Percentiles rank a stretch among this genome's conserved stretches.
These are phyloP conservation scores for Heptranchias perlo DNA, from an alignment of 2,113 vertebrate genomes.

Conservation along the genomic window DNA sequence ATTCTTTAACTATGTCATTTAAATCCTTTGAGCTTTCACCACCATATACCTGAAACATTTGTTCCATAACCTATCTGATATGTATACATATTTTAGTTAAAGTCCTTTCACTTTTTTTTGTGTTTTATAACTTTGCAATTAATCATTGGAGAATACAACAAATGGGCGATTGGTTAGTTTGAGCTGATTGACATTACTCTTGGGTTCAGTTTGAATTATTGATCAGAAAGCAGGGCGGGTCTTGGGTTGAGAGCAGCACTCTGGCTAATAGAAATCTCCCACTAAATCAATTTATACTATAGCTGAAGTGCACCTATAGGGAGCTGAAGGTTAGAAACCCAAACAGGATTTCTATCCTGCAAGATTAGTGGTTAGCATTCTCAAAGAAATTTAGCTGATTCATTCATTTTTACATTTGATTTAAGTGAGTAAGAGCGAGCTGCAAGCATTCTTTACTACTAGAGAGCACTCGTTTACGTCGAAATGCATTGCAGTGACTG, in stretches of 20 bases:
- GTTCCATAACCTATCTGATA: neutral
- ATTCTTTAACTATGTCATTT: neutral
- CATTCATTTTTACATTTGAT: conserved; percentile 45
- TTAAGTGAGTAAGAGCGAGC: conserved; percentile 25
- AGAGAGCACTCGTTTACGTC: conserved; percentile 33
- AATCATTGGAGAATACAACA: conserved; percentile 5
- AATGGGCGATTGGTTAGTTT: conserved; percentile 46
- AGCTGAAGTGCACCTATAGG: conserved; percentile 48
- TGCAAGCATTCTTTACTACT: neutral
- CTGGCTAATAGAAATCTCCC: conserved; percentile 58
- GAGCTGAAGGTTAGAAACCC: conserved; percentile 46
- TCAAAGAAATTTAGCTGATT: conserved; percentile 37
- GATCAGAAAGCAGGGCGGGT: conserved; percentile 55
- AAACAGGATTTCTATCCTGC: conserved; percentile 46
- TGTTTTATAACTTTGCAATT: neutral
- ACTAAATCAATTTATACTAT: conserved; percentile 58
- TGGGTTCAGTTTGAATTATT: conserved; percentile 60
- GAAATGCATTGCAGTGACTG: conserved; percentile 40
- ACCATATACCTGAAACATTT: too few relatives aligned
- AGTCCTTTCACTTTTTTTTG: neutral
- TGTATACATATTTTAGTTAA: neutral
- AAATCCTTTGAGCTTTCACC: neutral
- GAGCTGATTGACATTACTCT: conserved; percentile 50
- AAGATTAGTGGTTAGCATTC: conserved; percentile 41
- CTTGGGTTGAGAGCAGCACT: conserved; percentile 51